Evolutionary conservation across 2,888 invertebrate species (phyloP), one percentile per base, ranked within the genome.

Genomic region (Piscicola geometra): DNA sequence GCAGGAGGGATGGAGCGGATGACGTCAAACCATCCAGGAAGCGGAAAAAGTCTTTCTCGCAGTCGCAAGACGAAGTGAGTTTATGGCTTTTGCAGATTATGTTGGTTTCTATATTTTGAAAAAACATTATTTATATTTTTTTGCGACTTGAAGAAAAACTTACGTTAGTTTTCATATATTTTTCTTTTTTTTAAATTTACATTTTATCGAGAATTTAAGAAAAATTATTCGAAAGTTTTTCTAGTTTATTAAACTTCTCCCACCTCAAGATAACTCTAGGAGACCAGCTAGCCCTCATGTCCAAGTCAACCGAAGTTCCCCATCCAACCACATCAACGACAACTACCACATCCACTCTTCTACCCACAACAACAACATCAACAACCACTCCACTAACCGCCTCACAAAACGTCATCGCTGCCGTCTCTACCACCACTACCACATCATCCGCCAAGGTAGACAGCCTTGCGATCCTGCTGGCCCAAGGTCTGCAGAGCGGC

Each of bases 401-500:
- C 47, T 30, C 69, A 12, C n/a, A 30, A 0, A 47, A 33, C 28
- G 21, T 1, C 15, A 33, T 36, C 18, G 32, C 52, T 15, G 50
- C 32, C 25, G 60, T 47, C 33, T 77, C 66, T 25, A 71, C 70
- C 3, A 80, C 67, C 30, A 77, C 79, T 36, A 82, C 81, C 0
- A 84, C 84, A 1, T 15, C 60, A 5, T 18, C 15, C 25, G 64
- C 25, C 64, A 81, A 81, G 77, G 82, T 83, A 3, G 90, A 91
- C 82, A 93, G 92, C 85, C 88, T 93, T 81, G 91, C 91, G 0
- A 91, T 92, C 78, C 87, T 94, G 12, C 86, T 95, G 12, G 88
- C 93, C 75, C 94, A 88, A 81, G 94, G 93, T 0, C 86, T 96
- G 47, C 92, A 92, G 81, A 94, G 94, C 82, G 91, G 91, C 82